Base-by-base conservation (phyloP, 2,888 invertebrate genomes). In the Incurvaria masculella region DNA sequence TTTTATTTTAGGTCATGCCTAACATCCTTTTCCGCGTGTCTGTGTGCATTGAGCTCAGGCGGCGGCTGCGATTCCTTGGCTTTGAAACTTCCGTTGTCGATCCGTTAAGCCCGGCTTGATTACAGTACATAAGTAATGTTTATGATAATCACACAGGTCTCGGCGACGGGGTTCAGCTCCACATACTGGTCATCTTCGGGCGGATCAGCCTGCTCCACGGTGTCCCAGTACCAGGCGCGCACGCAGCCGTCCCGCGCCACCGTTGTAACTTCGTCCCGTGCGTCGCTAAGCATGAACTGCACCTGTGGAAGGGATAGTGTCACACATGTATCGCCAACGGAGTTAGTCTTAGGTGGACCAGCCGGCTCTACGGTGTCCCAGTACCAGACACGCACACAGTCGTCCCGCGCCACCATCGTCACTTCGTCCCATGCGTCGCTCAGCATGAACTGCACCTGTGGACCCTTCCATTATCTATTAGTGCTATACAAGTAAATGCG, bases 331-430 rank as follows among this genome's bases (percentile, higher is more conserved):
- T 94, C 94, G 58, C 90, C 90, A 47, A 90, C 88, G 1, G 95
- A 94, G 63, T 94, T 93, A 49, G 94, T 82, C 68, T 93, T 92
- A 0, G 88, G 84, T 0, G 89, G 87, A 67, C 94, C 91, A 0
- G 94, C 90, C 52, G 88, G 84, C 56, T 94, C 93, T n/a, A 95
- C 91, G 0, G 89, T 88, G 56, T 93, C 92, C 81, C 94, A 94
- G 69, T 89, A 92, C 95, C 96, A 96, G 10, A 91, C 84, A 5
- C 86, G 80, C 14, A 91, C 81, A 64, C 85, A 88, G 0, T 92
- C 92, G 63, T 93, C 93, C 61, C 85, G 82, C 1, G 89, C 83
- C 58, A 71, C 64, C 0, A 76, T 78, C 1, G 70, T 78, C 33
- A 79, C 74, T 53, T 79, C 74, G 19, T 72, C 75, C 6, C 72